Conservation (phyloP, 2,888 invertebrate genomes). For the Heterodera filipjevi region DNA sequence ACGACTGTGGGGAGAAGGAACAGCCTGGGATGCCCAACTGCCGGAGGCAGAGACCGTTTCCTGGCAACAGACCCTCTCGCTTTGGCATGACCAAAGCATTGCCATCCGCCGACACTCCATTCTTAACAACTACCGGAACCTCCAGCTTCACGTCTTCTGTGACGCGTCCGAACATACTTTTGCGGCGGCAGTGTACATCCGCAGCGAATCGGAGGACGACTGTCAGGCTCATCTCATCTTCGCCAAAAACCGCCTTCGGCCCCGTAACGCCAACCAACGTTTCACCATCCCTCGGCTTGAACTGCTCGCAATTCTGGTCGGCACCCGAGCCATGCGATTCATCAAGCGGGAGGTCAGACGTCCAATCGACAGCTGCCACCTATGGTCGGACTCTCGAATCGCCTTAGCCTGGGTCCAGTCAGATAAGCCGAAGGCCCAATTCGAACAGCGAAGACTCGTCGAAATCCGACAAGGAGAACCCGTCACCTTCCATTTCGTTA, state of each 20-base stretch:
- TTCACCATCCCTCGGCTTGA: too few relatives aligned
- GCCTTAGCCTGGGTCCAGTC: conserved; percentile 15
- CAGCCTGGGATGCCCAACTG: too few relatives aligned
- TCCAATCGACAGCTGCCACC: not conserved
- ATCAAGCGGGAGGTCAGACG: too few relatives aligned
- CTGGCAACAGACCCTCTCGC: conserved; percentile 17
- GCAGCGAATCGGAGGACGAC: conserved; percentile 2
- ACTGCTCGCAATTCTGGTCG: too few relatives aligned
- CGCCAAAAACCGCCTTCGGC: too few relatives aligned
- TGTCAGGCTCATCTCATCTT: too few relatives aligned
- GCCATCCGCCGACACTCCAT: too few relatives aligned
- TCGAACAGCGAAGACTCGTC: conserved; percentile 26
- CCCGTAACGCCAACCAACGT: too few relatives aligned
- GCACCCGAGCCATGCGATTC: too few relatives aligned
- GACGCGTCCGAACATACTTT: conserved; percentile 40
- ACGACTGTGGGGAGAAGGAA: too few relatives aligned
- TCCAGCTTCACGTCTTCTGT: conserved; percentile 36
- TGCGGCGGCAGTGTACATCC: conserved; percentile 33
- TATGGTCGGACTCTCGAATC: conserved; percentile 19
- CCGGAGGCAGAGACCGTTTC: not conserved
- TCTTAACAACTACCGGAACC: not conserved
- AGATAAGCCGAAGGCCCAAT: not conserved
- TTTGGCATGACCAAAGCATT: not conserved
- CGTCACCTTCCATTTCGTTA: too few relatives aligned
- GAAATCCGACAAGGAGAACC: not conserved